These are phyloP conservation scores for Furnarius figulus DNA, from an alignment of 2,113 vertebrate species.

Conservation along the genomic window DNA sequence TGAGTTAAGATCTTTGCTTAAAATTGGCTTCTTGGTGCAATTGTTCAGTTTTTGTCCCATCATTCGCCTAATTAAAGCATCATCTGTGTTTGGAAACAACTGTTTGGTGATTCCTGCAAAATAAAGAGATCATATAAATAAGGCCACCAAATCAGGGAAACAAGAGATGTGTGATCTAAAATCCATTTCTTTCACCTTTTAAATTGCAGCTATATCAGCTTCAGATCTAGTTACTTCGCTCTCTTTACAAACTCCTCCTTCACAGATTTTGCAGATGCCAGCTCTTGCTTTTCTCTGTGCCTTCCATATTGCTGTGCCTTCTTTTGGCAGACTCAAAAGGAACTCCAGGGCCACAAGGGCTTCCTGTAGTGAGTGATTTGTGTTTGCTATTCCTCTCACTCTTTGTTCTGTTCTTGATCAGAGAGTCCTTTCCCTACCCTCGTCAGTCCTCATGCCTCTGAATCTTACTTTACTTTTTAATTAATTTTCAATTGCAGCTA, in stretches of 20 bases:
- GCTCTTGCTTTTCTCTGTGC: background rate
- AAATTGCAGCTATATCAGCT: background rate
- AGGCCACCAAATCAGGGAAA: background rate
- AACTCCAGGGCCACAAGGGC: background rate
- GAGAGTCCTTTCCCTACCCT: background rate
- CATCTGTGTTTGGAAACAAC: slow-evolving; percentile 77
- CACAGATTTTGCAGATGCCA: background rate
- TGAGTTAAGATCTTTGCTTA: slow-evolving; percentile 74
- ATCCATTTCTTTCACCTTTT: background rate
- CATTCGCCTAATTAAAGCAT: slow-evolving; percentile 78
- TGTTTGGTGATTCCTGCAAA: slow-evolving; percentile 77
- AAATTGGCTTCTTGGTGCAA: slow-evolving; percentile 78
- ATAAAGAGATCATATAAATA: background rate
- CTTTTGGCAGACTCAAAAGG: background rate
- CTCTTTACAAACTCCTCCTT: background rate
- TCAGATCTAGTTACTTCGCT: background rate
- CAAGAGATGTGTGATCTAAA: background rate
- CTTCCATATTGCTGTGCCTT: background rate
- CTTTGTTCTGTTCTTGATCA: background rate
- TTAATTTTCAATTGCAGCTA: background rate
- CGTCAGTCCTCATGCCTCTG: background rate
- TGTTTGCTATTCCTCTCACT: background rate
- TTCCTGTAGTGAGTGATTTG: background rate
- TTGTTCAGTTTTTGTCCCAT: slow-evolving; percentile 81
- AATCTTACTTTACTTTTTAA: background rate